Percentiles rank a stretch among this genome's conserved stretches.
These are phyloP conservation scores for Hirundo rustica DNA, from an alignment of 2,797 vertebrate species.

Conservation along the genomic window DNA sequence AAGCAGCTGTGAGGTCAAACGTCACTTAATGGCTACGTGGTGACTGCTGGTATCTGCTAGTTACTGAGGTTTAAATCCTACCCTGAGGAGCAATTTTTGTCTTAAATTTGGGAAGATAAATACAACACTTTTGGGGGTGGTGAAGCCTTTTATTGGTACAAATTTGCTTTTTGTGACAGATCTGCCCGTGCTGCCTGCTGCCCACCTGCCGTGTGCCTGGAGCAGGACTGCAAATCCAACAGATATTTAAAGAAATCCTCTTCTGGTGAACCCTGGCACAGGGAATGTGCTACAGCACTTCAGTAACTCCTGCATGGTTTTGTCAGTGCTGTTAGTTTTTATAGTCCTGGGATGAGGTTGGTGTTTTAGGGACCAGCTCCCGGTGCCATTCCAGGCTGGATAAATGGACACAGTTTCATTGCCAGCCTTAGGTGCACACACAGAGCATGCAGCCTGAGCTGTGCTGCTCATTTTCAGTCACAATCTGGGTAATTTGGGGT, in stretches of 20 bases:
- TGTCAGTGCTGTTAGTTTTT: background rate
- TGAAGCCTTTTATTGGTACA: background rate
- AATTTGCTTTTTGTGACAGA: background rate
- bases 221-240: background rate
- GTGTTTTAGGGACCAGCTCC: background rate
- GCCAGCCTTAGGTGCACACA: background rate
- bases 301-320: background rate
- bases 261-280: background rate
- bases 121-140: background rate
- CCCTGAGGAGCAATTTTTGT: background rate
- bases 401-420: accelerated
- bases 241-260: background rate
- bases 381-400: background rate
- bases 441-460: background rate
- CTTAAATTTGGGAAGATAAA: background rate
- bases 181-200: background rate
- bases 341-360: background rate
- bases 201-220: background rate
- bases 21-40: background rate
- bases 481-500: background rate
- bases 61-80: background rate
- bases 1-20: accelerated
- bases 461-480: background rate
- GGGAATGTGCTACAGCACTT: background rate
- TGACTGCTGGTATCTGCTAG: background rate